phyloP scores from a whole-genome alignment of 2,113 vertebrate species.

The Hemiscyllium ocellatum region DNA sequence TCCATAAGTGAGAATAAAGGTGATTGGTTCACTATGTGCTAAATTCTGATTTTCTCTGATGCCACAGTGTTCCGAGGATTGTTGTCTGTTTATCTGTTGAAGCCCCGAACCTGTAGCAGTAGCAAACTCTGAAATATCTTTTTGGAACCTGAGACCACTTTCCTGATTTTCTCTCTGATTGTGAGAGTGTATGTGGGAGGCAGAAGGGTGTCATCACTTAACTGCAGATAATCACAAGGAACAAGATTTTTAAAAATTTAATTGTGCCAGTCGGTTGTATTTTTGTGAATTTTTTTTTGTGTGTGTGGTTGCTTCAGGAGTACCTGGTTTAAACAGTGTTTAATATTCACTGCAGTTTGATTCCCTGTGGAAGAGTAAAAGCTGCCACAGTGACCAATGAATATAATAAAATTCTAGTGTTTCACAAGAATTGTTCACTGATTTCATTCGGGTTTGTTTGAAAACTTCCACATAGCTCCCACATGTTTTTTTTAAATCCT shows the following conservation, averaged over 20 bases:
- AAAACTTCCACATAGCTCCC: background rate
- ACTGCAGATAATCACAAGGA: background rate
- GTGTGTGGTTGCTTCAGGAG: conserved; percentile 3
- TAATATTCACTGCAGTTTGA: conserved; percentile 1
- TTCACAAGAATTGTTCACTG: conserved; percentile 13
- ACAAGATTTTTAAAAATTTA: background rate
- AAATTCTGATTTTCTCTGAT: background rate
- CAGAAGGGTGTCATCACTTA: background rate
- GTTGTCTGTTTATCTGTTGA: background rate
- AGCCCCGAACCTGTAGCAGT: background rate
- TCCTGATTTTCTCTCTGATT: background rate
- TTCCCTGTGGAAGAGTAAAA: background rate
- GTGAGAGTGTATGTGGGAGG: background rate
- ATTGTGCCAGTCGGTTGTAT: conserved; percentile 2
- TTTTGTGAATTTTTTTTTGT: background rate
- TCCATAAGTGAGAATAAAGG: background rate
- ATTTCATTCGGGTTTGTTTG: background rate
- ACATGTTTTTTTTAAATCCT: background rate
- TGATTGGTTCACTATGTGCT: background rate
- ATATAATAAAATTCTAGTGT: conserved; percentile 30
- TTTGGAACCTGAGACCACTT: background rate
- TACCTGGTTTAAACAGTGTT: conserved; percentile 1
- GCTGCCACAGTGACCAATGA: conserved; percentile 13
- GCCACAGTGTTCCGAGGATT: background rate
- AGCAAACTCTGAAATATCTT: conserved; percentile 8